Percentiles rank a stretch among this genome's conserved stretches.
Evolutionary conservation across 2,113 vertebrate genomes (phyloP).

Genomic region (Boleophthalmus pectinirostris): DNA sequence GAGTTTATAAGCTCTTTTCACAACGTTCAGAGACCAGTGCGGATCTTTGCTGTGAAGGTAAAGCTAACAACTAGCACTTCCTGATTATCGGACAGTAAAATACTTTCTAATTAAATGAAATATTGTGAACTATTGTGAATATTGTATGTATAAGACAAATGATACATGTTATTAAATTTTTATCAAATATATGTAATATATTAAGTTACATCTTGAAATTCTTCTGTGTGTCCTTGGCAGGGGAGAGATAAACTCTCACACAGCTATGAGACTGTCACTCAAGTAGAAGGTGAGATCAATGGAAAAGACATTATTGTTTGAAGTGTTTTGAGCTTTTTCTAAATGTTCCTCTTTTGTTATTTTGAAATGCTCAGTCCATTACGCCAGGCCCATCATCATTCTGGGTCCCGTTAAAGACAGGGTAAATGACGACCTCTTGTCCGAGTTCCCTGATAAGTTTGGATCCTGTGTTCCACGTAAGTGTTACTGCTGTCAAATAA

Average conservation of each 20-base stretch:
- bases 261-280: constrained; percentile 89
- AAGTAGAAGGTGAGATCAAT: constrained; percentile 86
- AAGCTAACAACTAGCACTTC: too few relatives aligned
- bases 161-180: too few relatives aligned
- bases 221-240: constrained; percentile 61
- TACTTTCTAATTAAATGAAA: too few relatives aligned
- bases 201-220: neutral
- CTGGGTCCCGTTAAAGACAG: constrained; percentile 92
- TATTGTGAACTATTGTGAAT: too few relatives aligned
- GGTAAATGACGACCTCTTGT: constrained; percentile 91
- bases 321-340: constrained; percentile 22
- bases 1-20: too few relatives aligned
- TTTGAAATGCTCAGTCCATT: constrained; percentile 81
- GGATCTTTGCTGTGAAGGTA: too few relatives aligned
- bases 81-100: too few relatives aligned
- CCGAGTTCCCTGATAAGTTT: constrained; percentile 94
- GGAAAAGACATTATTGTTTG: constrained; percentile 11
- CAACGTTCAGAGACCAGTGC: too few relatives aligned
- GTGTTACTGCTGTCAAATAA: constrained; percentile 60
- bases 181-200: neutral
- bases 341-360: constrained; percentile 25
- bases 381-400: constrained; percentile 92
- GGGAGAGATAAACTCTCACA: constrained; percentile 86
- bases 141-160: neutral
- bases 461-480: constrained; percentile 93